phyloP scores from a whole-genome alignment of 2,113 vertebrate genomes.

The Dasyornis broadbenti region DNA sequence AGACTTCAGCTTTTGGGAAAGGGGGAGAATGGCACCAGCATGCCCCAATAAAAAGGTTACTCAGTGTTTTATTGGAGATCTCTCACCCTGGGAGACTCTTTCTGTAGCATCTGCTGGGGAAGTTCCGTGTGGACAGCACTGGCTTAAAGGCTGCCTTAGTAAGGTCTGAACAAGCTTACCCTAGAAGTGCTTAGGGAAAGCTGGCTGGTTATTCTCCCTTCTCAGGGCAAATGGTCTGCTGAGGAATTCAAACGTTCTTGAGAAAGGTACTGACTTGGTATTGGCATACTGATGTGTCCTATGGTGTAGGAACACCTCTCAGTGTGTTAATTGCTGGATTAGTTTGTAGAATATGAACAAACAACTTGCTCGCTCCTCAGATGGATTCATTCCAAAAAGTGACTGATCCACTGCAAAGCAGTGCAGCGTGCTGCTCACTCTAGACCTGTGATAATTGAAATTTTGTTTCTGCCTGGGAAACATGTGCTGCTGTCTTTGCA shows the following conservation, averaged over 20 bases:
- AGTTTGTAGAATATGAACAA: background rate
- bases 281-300: background rate
- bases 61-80: background rate
- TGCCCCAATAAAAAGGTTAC: background rate
- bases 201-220: background rate
- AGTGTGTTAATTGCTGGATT: background rate
- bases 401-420: background rate
- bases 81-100: background rate
- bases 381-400: background rate
- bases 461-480: background rate
- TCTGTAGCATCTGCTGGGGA: background rate
- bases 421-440: background rate
- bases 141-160: background rate
- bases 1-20: background rate
- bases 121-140: background rate
- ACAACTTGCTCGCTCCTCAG: background rate
- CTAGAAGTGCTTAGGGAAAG: background rate
- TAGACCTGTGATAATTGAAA: background rate
- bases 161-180: background rate
- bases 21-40: background rate
- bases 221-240: background rate
- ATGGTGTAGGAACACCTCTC: background rate
- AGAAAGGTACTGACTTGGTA: background rate
- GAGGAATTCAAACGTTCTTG: background rate
- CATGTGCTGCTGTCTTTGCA: background rate